These are phyloP conservation scores for Drosophila pseudotalamancana DNA, from an alignment of 2,888 invertebrate genomes.

Conservation along the genomic window DNA sequence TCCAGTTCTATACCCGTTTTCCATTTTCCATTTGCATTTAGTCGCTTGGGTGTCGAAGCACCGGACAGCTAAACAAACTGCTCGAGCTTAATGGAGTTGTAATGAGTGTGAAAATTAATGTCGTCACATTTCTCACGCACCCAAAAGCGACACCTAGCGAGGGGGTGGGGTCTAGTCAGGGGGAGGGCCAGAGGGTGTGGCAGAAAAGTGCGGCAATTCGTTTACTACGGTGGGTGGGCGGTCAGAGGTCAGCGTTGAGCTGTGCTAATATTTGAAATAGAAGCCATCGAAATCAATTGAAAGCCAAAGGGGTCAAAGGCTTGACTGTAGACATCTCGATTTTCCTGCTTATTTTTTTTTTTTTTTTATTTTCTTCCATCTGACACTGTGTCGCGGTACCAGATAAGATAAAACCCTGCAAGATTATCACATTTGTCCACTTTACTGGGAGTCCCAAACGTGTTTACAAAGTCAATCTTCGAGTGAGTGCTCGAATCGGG, in stretches of 20 bases:
- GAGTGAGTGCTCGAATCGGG: background rate
- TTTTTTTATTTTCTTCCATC: slow-evolving; percentile 14
- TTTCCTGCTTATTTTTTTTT: slow-evolving; percentile 5
- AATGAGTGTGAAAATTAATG: slow-evolving; percentile 80
- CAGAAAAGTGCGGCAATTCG: too few relatives aligned
- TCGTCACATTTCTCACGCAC: slow-evolving; percentile 80
- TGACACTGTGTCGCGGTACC: slow-evolving; percentile 34
- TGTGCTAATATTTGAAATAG: slow-evolving; percentile 64
- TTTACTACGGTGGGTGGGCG: background rate
- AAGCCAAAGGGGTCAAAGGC: slow-evolving; percentile 25
- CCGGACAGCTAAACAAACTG: slow-evolving; percentile 37
- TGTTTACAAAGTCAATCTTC: background rate
- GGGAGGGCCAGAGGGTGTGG: background rate
- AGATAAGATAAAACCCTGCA: slow-evolving; percentile 29
- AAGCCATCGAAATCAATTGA: slow-evolving; percentile 55
- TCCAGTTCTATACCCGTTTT: background rate
- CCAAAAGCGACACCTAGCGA: slow-evolving; percentile 35
- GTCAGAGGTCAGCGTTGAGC: slow-evolving; percentile 10
- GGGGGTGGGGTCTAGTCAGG: background rate
- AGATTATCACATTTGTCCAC: slow-evolving; percentile 8
- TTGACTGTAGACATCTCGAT: background rate
- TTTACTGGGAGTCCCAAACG: slow-evolving; percentile 2
- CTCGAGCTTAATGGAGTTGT: slow-evolving; percentile 73
- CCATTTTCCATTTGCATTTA: slow-evolving; percentile 11
- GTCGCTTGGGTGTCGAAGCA: slow-evolving; percentile 2